These are phyloP conservation scores for Emys orbicularis DNA, from an alignment of 2,797 vertebrate genomes.

Conservation along the genomic window DNA sequence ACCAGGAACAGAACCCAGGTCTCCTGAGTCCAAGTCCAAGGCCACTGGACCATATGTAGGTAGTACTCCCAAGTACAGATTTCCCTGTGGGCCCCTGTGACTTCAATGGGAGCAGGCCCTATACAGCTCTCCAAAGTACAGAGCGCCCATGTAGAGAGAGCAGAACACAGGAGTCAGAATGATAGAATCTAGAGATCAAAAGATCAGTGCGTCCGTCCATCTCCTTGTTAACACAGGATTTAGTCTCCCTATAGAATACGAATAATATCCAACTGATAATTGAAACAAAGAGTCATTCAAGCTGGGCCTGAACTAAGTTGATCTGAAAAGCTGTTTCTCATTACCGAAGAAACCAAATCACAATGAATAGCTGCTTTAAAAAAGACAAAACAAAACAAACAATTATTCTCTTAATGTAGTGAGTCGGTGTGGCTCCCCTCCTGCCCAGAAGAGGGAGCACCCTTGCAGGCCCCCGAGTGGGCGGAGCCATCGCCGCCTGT, in stretches of 20 bases:
- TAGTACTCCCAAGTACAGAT: neutral
- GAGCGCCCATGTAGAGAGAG: neutral
- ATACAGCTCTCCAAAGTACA: neutral
- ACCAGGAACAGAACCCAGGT: neutral
- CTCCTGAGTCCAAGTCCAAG: neutral
- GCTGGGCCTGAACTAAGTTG: neutral
- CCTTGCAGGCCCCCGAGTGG: no score
- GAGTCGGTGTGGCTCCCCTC: no score
- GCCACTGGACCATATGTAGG: neutral
- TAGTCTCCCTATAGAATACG: neutral
- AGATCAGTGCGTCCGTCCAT: no score
- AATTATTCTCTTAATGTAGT: neutral
- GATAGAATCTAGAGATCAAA: neutral
- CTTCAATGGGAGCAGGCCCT: neutral
- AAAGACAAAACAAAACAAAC: neutral
- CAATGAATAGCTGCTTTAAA: neutral
- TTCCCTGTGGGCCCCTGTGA: neutral
- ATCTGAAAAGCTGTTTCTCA: neutral
- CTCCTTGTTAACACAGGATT: neutral
- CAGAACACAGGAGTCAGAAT: neutral
- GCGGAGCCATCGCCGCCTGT: no score
- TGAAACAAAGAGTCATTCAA: neutral
- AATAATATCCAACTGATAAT: neutral
- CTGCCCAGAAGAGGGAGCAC: no score
- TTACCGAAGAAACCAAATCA: neutral